These are phyloP conservation scores for Conops quadrifasciatus DNA, from an alignment of 2,888 invertebrate species.

Conservation along the genomic window DNA sequence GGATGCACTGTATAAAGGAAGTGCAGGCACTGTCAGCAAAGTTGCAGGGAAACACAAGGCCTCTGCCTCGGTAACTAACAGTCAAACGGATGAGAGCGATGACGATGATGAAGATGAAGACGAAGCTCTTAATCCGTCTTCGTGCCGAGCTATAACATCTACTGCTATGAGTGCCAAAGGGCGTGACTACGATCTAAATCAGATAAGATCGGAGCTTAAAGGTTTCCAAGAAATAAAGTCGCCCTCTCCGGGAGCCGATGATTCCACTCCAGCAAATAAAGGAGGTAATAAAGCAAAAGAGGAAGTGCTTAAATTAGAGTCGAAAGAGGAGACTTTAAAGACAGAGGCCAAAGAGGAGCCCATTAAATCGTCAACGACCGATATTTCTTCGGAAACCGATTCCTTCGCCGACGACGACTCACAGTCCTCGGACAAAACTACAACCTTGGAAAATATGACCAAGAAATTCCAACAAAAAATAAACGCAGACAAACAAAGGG, in stretches of 20 bases:
- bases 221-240: constrained; percentile 75
- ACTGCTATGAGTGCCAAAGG: constrained; percentile 65
- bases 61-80: constrained; percentile 61
- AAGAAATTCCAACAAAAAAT: constrained; percentile 56
- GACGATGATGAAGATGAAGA: constrained; percentile 56
- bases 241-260: constrained; percentile 26
- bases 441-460: constrained; percentile 56
- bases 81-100: constrained; percentile 67
- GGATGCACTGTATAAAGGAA: constrained; percentile 44
- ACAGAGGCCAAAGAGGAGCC: constrained; percentile 48
- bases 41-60: constrained; percentile 43
- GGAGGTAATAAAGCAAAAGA: constrained; percentile 17
- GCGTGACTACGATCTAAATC: constrained; percentile 83
- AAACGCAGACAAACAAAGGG: constrained; percentile 53
- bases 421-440: constrained; percentile 62
- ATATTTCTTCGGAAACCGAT: constrained; percentile 62
- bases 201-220: constrained; percentile 84
- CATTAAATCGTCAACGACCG: constrained; percentile 58
- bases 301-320: constrained; percentile 48
- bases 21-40: constrained; percentile 37
- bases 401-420: constrained; percentile 64
- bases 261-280: constrained; percentile 14
- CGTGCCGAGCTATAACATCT: constrained; percentile 49
- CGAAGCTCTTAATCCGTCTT: constrained; percentile 27
- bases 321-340: constrained; percentile 43